Base-by-base conservation (phyloP, 2,888 invertebrate species). In the Xestoiulus laeticollis region DNA sequence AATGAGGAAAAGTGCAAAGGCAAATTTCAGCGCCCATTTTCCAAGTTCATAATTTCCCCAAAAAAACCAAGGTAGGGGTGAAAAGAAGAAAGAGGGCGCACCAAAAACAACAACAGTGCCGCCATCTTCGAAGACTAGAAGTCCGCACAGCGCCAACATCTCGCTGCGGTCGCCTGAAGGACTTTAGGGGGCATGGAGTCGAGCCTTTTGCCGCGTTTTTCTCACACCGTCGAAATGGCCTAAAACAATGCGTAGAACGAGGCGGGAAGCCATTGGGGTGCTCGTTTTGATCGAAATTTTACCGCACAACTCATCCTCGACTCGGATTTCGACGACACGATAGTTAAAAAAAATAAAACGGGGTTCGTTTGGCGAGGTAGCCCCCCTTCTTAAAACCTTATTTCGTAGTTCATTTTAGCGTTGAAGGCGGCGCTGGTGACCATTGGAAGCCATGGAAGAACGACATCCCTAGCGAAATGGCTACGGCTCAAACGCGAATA, bases 341-440 rank as follows among this genome's bases (percentile, higher is more conserved):
- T 68, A 8, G 8, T 0, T n/a, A 32, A 5, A 84, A n/a, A 22
- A 84, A 84, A n/a, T 32, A 84, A 84, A 84, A 84, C 84, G 1
- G 43, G 33, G 32, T 84, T 68, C 68, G 68, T 10, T 68, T 68
- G 4, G 8, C 68, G 26, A 68, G 3, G n/a, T n/a, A n/a, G n/a
- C n/a, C n/a, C n/a, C n/a, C n/a, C n/a, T 68, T 3, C 22, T 10
- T n/a, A 84, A 33, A 84, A 38, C 53, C 1, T 86, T 86, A 86
- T 26, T 86, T 86, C 44, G 85, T 84, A 87, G 87, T 87, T 87
- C 87, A 12, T 33, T 83, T 38, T 22, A 19, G 30, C 43, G 87
- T 38, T 30, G 43, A 87, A 87, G 44, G 87, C 53, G 87, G 87
- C 87, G 87, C 87, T 87, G 87, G 78, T 59, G 33, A 43, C 32